These are phyloP conservation scores for Isurus oxyrinchus DNA, from an alignment of 2,113 vertebrate genomes.

Conservation along the genomic window DNA sequence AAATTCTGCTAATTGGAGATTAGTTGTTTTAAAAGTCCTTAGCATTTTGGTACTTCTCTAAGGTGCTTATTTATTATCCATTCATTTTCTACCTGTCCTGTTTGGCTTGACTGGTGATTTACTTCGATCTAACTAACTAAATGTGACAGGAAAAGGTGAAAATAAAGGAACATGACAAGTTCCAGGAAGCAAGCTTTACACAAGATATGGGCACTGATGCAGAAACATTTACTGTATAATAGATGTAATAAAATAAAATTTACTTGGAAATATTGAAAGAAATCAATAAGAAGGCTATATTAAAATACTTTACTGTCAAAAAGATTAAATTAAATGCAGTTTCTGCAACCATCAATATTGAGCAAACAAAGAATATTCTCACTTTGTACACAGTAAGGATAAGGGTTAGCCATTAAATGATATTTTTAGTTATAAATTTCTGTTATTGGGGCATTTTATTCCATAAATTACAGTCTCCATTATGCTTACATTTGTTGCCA, in stretches of 20 bases:
- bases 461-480: neutral
- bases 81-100: neutral
- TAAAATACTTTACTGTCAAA: constrained; percentile 6
- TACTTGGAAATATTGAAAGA: neutral
- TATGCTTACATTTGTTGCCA: neutral
- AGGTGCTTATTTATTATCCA: neutral
- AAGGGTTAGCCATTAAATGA: neutral
- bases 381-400: neutral
- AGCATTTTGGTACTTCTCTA: neutral
- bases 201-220: neutral
- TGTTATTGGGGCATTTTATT: neutral
- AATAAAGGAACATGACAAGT: neutral
- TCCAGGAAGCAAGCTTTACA: neutral
- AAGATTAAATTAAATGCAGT: neutral
- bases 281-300: neutral
- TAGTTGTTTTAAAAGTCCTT: neutral
- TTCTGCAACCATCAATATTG: neutral
- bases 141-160: neutral
- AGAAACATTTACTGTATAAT: neutral
- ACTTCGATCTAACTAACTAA: neutral
- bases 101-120: neutral
- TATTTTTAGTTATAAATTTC: constrained; percentile 7
- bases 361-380: neutral
- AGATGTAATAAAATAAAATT: neutral
- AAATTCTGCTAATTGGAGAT: neutral